A percentile compares a stretch with the other conserved stretches of the same genome.
Conservation (phyloP, 2,797 vertebrate genomes). For the Lagodon rhomboides region DNA sequence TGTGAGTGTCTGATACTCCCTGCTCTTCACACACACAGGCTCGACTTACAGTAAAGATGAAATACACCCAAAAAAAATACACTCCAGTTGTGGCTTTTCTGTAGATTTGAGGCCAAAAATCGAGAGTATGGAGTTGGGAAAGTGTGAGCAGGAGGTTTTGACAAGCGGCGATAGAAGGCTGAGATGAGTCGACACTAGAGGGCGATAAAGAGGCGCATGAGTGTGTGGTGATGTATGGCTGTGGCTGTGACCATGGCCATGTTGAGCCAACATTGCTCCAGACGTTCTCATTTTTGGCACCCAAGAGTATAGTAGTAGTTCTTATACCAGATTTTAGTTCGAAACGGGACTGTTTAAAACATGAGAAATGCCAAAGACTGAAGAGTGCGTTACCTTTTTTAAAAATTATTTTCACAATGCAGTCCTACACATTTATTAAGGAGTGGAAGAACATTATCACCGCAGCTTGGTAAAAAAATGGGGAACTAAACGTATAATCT, state of each 20-base stretch:
- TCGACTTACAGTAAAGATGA: slow-evolving; percentile 18
- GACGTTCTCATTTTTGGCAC: background rate
- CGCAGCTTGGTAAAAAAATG: too few relatives aligned
- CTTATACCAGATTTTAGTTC: background rate
- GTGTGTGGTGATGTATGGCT: slow-evolving; percentile 31
- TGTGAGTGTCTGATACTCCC: slow-evolving; percentile 72
- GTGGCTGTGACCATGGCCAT: slow-evolving; percentile 41
- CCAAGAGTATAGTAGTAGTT: background rate
- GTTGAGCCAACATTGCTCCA: slow-evolving; percentile 6
- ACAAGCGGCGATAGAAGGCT: slow-evolving; percentile 58
- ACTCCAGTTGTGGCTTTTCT: slow-evolving; percentile 14
- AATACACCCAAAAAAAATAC: slow-evolving; percentile 13
- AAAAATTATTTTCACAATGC: background rate
- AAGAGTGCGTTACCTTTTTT: background rate
- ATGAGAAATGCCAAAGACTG: background rate
- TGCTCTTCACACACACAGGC: slow-evolving; percentile 37
- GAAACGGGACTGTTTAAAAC: slow-evolving; percentile 8
- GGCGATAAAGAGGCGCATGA: slow-evolving; percentile 77
- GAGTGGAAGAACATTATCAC: too few relatives aligned
- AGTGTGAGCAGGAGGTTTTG: slow-evolving; percentile 47
- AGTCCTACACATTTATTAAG: too few relatives aligned
- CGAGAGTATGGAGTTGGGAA: slow-evolving; percentile 1
- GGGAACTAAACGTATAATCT: too few relatives aligned
- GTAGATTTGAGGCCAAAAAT: slow-evolving; percentile 36
- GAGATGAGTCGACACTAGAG: slow-evolving; percentile 81